Evolutionary conservation across 1,140 invertebrate genomes (phyloP).

Genomic region (Drosophila busckii): DNA sequence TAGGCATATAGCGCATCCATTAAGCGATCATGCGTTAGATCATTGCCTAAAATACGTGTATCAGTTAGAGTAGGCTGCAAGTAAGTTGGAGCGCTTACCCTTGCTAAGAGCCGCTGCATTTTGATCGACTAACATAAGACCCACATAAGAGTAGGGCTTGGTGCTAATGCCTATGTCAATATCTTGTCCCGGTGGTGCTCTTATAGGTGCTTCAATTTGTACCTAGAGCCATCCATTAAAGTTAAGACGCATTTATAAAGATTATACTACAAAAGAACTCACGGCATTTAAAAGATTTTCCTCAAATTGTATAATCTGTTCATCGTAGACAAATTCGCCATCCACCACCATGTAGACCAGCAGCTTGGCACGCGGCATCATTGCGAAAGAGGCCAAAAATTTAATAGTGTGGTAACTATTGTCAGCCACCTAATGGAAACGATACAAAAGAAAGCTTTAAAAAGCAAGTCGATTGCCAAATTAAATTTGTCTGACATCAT

Average conservation of each 20-base stretch:
- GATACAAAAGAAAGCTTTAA: no score
- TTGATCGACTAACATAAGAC: conserved; percentile 92
- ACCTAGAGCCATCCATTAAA: conserved; percentile 22
- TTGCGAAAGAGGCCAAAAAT: conserved; percentile 87
- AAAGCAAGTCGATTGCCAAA: no score
- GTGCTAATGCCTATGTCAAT: conserved; percentile 87
- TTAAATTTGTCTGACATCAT: no score
- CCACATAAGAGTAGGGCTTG: conserved; percentile 92
- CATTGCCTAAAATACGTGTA: conserved; percentile 34
- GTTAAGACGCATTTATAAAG: no score
- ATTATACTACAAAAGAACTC: conserved; percentile 42
- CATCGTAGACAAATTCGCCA: conserved; percentile 91
- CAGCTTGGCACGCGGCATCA: conserved; percentile 91
- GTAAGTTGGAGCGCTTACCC: conserved; percentile 75
- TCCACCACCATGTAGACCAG: conserved; percentile 88
- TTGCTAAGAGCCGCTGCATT: conserved; percentile 87
- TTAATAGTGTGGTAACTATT: conserved; percentile 79
- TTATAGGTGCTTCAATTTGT: conserved; percentile 79
- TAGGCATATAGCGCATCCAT: conserved; percentile 78
- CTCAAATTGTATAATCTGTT: conserved; percentile 88
- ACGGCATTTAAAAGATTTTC: conserved; percentile 88
- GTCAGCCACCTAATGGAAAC: conserved; percentile 46
- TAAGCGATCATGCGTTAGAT: conserved; percentile 64
- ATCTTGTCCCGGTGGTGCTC: conserved; percentile 85
- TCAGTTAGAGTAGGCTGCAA: background rate